Evolutionary conservation across 2,113 vertebrate species (phyloP).

Genomic region (Entelurus aequoreus): DNA sequence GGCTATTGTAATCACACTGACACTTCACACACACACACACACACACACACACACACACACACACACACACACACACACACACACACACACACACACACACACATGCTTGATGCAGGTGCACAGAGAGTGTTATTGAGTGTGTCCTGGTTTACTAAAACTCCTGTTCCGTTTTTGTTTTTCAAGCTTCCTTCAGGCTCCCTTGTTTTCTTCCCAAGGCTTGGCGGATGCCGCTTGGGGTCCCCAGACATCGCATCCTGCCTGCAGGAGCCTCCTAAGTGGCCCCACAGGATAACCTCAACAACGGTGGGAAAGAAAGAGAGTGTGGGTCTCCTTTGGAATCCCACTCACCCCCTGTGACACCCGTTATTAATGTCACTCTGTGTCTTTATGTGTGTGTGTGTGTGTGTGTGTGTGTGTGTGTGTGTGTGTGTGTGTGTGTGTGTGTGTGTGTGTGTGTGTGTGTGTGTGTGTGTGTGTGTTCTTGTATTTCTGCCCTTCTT

Average conservation of each 20-base stretch:
- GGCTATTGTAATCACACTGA: conserved; percentile 26
- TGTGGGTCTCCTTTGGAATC: conserved; percentile 53
- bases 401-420: too few species aligned
- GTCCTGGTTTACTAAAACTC: conserved; percentile 63
- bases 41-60: too few species aligned
- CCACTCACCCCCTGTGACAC: conserved; percentile 50
- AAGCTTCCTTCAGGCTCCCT: conserved; percentile 64
- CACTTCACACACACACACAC: conserved; percentile 41
- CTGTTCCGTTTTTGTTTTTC: conserved; percentile 58
- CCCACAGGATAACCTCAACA: conserved; percentile 77
- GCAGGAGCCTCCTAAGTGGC: conserved; percentile 67
- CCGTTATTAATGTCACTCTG: conserved; percentile 23
- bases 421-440: too few species aligned
- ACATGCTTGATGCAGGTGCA: conserved; percentile 69
- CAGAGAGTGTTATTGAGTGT: conserved; percentile 65
- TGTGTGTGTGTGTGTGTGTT: too few species aligned
- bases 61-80: too few species aligned
- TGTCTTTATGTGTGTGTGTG: too few species aligned
- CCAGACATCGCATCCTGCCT: conserved; percentile 75
- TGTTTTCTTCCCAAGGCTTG: conserved; percentile 73
- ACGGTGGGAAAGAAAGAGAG: conserved; percentile 71
- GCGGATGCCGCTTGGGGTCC: conserved; percentile 72
- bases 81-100: conserved; percentile 21
- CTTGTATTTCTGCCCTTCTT: too few species aligned
- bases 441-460: too few species aligned